Conservation (phyloP, 2,113 vertebrate genomes). For the Cricetomys ansorgei region DNA sequence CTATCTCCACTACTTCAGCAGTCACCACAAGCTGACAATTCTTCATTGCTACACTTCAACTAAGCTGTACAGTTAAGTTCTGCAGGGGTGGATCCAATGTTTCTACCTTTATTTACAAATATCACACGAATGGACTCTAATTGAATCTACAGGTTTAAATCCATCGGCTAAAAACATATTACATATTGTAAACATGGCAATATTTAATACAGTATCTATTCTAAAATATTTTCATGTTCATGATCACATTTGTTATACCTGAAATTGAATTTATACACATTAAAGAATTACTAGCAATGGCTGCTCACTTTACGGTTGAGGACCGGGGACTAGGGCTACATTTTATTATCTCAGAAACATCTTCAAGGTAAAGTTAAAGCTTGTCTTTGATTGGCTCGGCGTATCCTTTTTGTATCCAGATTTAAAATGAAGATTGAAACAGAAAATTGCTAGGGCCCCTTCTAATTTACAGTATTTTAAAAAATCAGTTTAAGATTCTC, state of each 20-base stretch:
- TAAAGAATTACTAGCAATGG: constrained; percentile 85
- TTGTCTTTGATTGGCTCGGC: constrained; percentile 88
- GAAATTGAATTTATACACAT: constrained; percentile 85
- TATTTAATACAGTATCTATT: constrained; percentile 88
- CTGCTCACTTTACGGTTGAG: constrained; percentile 83
- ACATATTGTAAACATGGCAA: constrained; percentile 89
- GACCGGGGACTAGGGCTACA: constrained; percentile 70
- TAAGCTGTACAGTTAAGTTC: constrained; percentile 80
- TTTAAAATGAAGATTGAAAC: constrained; percentile 85
- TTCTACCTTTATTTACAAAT: constrained; percentile 87
- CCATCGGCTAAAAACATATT: constrained; percentile 86
- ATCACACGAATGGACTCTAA: constrained; percentile 82
- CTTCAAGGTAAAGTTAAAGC: constrained; percentile 91
- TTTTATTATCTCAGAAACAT: constrained; percentile 86
- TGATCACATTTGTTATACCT: constrained; percentile 87
- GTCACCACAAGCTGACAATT: constrained; percentile 67
- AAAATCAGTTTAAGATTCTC: constrained; percentile 86
- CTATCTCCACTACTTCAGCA: constrained; percentile 57
- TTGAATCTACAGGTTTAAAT: constrained; percentile 84
- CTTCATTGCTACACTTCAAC: constrained; percentile 75
- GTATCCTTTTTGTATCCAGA: constrained; percentile 82
- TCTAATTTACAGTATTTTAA: constrained; percentile 84
- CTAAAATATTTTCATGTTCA: constrained; percentile 88
- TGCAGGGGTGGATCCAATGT: constrained; percentile 81
- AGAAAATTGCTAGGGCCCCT: constrained; percentile 85